A percentile compares a stretch with the other conserved stretches of the same genome.
Conservation (phyloP, 2,888 invertebrate species). For the Oligia fasciuncula region DNA sequence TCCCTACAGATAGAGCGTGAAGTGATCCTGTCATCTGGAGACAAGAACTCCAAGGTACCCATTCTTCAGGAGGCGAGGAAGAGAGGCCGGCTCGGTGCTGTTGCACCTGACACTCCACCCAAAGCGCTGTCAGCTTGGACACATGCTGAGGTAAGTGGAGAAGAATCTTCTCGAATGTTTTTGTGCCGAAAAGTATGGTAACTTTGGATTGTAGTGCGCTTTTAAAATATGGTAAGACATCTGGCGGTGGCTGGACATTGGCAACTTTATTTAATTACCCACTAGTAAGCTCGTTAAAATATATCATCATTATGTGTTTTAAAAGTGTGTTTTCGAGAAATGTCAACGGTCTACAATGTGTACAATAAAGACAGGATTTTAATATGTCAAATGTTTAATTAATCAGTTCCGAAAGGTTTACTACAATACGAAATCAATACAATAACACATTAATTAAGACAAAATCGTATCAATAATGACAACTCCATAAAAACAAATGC, state of each 20-base stretch:
- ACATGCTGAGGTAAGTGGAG: slow-evolving; percentile 80
- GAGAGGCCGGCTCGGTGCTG: slow-evolving; percentile 89
- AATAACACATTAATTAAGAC: neutral
- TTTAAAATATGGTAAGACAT: neutral
- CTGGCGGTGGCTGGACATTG: neutral
- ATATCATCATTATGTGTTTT: neutral
- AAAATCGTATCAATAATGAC: neutral
- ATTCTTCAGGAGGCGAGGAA: slow-evolving; percentile 93
- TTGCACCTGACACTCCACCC: slow-evolving; percentile 94
- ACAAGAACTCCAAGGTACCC: slow-evolving; percentile 94
- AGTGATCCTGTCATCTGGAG: slow-evolving; percentile 93
- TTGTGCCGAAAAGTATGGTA: neutral
- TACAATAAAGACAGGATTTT: no score
- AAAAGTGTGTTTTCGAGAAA: no score
- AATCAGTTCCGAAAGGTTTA: neutral
- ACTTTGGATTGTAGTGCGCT: neutral
- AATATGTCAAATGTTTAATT: neutral
- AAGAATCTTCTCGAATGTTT: neutral
- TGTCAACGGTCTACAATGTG: no score
- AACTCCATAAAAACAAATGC: neutral
- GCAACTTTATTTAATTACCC: neutral
- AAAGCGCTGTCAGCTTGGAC: slow-evolving; percentile 93
- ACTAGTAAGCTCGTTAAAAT: no score
- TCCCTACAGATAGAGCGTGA: slow-evolving; percentile 93
- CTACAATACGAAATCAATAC: neutral